These are phyloP conservation scores for Amphiura filiformis DNA, from an alignment of 35 echinoderm and acorn worm species.

Conservation along the genomic window DNA sequence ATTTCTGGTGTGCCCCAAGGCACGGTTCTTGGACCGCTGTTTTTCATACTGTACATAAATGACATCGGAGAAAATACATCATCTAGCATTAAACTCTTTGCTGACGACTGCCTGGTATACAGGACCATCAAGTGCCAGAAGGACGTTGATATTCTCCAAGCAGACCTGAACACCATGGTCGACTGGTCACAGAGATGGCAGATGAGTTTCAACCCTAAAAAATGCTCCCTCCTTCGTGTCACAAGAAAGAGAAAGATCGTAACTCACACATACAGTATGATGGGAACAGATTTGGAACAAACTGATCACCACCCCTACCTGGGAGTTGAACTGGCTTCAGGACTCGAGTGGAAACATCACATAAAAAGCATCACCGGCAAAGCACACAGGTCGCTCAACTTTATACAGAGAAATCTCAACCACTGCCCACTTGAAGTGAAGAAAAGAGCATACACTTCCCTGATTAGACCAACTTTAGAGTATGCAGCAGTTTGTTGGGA, in stretches of 20 bases:
- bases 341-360: background rate
- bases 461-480: no score
- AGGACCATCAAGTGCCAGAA: slow-evolving; percentile 2
- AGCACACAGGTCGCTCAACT: background rate
- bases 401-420: background rate
- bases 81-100: slow-evolving; percentile 44
- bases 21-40: slow-evolving; percentile 48
- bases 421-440: background rate
- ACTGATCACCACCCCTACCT: slow-evolving; percentile 44
- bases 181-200: slow-evolving; percentile 35
- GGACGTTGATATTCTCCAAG: background rate
- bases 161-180: background rate
- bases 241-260: slow-evolving; percentile 33
- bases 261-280: slow-evolving; percentile 18
- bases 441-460: no score
- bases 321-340: slow-evolving; percentile 29
- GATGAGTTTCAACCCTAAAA: no score
- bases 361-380: slow-evolving; percentile 15
- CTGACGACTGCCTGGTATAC: slow-evolving; percentile 60
- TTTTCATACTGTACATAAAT: slow-evolving; percentile 52
- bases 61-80: slow-evolving; percentile 20
- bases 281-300: slow-evolving; percentile 5
- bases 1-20: slow-evolving; percentile 59
- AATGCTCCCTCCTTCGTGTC: no score
- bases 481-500: no score